Evolutionary conservation across 2,797 vertebrate species (phyloP), one percentile per base, ranked within the genome.

Genomic region (Lacerta agilis): DNA sequence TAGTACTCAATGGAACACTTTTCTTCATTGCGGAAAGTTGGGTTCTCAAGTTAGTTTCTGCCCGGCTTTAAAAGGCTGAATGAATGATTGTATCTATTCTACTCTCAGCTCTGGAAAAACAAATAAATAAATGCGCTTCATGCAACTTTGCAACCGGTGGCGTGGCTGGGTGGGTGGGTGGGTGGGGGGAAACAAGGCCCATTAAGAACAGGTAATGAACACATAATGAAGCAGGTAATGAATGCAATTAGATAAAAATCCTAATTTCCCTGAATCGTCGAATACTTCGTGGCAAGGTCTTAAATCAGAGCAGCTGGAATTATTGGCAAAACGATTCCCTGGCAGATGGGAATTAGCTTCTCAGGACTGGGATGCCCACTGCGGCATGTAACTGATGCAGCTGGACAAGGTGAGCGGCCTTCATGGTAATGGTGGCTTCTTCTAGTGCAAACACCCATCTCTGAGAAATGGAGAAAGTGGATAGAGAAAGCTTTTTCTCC

Each of bases 171-270:
- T 25, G 20, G 23, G 27, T 69, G 25, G 18, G 17, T 33, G 18
- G 23, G 27, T 29, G 25, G 36, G 33, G 33, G 33, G 13, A 71
- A 86, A 13, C 33, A 45, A 55, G 20, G 18, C 20, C 58, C 86
- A 82, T 92, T 93, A 94, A 77, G 79, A 71, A 11, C 76, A 83
- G 75, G 67, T 94, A 94, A 91, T 90, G 91, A 93, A 77, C 36
- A 10, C 77, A n/a, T 90, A 94, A 94, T 81, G 84, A 92, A 86
- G 73, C 1, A 0, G 87, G 64, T 86, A 89, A 89, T 77, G 86
- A 88, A 69, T 33, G 17, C 41, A 49, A 92, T 10, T 77, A 93
- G 91, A 86, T 85, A 67, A 89, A 77, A 69, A 10, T 55, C 0
- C 88, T 41, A 84, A 0, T 83, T 43, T n/a, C 87, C 75, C 82